Base-by-base conservation (phyloP, 1,140 invertebrate genomes). In the Patella vulgata region DNA sequence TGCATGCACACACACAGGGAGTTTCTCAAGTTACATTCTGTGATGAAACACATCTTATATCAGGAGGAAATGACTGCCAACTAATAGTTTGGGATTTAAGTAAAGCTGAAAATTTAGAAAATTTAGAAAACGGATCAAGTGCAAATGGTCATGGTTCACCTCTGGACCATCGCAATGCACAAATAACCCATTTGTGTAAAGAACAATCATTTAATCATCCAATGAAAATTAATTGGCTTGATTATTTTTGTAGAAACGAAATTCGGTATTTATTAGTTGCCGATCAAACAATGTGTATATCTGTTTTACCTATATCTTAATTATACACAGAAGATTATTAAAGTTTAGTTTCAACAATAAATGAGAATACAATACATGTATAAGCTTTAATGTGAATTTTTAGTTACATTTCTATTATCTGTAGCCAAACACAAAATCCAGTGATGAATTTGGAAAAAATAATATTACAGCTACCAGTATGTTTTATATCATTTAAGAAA, bases 211-310 rank as follows among this genome's bases (percentile, higher is more conserved):
- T 76, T 36, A 30, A 59, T 21, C 78, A 77, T 59, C 40, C 62
- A 6, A 55, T 60, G 8, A 81, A 81, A 50, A 68, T 81, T n/a
- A 81, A 81, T 59, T 79, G 79, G 77, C 63, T 81, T 65, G 72
- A 69, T 31, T 65, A 70, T 51, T 73, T 73, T 42, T 27, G 30
- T 27, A 28, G 55, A 3, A 60, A 65, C 28, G 73, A 57, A 12
- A 44, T 62, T 1, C 51, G 54, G 42, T 68, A 61, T 61, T 43
- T 78, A 17, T 63, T 62, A 36, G 63, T 80, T 11, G 79, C 75
- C 30, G 77, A 81, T 72, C 74, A 80, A 31, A 70, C 73, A 4
- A 30, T 64, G 23, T 63, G 73, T 19, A 52, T 81, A 1, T 70
- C 73, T 48, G 31, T 78, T 14, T 11, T 73, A n/a, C 55, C 63